Base-by-base conservation (phyloP, 2,113 vertebrate species). In the Azemiops feae region DNA sequence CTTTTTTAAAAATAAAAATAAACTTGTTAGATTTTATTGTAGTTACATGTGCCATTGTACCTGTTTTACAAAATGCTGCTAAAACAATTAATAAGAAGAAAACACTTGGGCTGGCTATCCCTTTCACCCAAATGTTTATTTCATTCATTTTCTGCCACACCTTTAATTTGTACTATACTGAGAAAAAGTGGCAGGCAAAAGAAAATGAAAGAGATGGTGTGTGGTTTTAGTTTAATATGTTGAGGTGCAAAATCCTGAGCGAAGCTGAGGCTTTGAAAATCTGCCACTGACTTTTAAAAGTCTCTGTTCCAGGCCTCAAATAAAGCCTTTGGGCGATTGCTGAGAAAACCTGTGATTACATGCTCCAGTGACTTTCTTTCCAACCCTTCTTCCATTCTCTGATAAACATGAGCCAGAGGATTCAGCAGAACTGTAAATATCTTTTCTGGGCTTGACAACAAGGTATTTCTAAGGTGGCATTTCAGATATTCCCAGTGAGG, bases 301-400 rank as follows among this genome's bases (percentile, higher is more conserved):
- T 52, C 58, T 88, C 53, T n/a, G 88, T 60, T 95, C 96, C 91
- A 95, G 87, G 50, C 92, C 91, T 52, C 50, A 92, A 0, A 0
- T 90, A 96, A 97, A 94, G 60, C 92, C 95, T 87, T 95, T 57
- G 57, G 94, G 95, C 60, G 90, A 95, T 93, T 92, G 91, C 85
- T 93, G 92, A 93, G 9, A 96, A 90, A 96, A 96, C 89, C 95
- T 95, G 34, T 27, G 95, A 96, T 96, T 97, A 96, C 94, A 96
- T 95, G 96, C 96, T 96, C 96, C 93, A 97, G 92, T 96, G 96
- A 96, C 90, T 94, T 92, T 95, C 91, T 94, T 92, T 95, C 93
- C 93, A 87, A 90, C 93, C 94, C 90, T 94, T 92, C 85, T 89
- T 54, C 92, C 85, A 45, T 50, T 92, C 85, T 91, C 14, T 64